Evolutionary conservation across 1,140 invertebrate genomes (phyloP).

Genomic region (Epicauta chinensis): DNA sequence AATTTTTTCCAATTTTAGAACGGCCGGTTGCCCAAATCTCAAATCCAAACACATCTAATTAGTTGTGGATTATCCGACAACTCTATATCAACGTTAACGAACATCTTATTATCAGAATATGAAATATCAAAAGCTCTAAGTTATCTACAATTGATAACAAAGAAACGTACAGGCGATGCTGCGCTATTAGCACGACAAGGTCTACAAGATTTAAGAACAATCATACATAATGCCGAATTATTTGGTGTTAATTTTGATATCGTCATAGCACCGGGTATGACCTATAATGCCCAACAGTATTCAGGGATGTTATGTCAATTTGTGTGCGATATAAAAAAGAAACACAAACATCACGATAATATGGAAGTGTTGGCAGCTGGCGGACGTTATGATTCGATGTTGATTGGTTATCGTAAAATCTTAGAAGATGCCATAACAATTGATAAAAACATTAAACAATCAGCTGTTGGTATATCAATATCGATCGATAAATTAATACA

Average conservation of each 20-base stretch:
- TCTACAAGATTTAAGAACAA: constrained; percentile 64
- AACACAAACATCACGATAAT: constrained; percentile 46
- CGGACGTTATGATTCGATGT: constrained; percentile 46
- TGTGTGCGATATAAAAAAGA: constrained; percentile 54
- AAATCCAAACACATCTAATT: constrained; percentile 64
- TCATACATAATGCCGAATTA: constrained; percentile 59
- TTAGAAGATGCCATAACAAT: constrained; percentile 30
- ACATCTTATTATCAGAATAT: constrained; percentile 67
- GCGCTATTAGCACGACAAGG: constrained; percentile 60
- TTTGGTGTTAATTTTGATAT: constrained; percentile 68
- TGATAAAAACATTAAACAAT: constrained; percentile 45
- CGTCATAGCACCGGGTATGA: constrained; percentile 55
- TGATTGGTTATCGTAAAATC: constrained; percentile 41
- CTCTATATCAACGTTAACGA: constrained; percentile 60
- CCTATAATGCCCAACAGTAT: constrained; percentile 59
- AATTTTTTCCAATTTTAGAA: no score
- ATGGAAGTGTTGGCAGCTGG: constrained; percentile 45
- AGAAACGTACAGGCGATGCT: constrained; percentile 57
- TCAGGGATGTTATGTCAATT: constrained; percentile 70
- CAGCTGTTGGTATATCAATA: constrained; percentile 68
- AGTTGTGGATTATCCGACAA: constrained; percentile 62
- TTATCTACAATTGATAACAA: constrained; percentile 53
- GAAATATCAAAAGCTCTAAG: constrained; percentile 57
- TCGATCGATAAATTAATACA: constrained; percentile 64
- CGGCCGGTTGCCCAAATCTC: constrained; percentile 54